A percentile compares a stretch with the other conserved stretches of the same genome.
These are phyloP conservation scores for Streblospio benedicti DNA, from an alignment of 1,140 invertebrate species.

Conservation along the genomic window DNA sequence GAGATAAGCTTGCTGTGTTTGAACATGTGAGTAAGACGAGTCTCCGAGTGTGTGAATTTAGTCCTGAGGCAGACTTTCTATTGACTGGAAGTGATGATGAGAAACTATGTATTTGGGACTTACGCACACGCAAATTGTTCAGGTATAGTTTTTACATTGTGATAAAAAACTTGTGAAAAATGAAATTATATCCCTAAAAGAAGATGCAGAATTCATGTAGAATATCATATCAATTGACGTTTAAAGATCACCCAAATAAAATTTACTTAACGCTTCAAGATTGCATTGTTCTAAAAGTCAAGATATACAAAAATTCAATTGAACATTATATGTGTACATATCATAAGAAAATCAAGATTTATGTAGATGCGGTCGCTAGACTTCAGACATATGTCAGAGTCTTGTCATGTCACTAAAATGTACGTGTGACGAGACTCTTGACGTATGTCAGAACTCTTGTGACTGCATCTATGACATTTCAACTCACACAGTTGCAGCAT, in stretches of 20 bases:
- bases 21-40: slow-evolving; percentile 57
- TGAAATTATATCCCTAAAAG: neutral
- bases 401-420: too few species aligned
- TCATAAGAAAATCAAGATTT: too few species aligned
- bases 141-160: slow-evolving; percentile 51
- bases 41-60: slow-evolving; percentile 61
- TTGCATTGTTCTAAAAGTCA: neutral
- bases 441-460: too few species aligned
- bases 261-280: neutral
- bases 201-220: neutral
- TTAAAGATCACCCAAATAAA: neutral
- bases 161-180: neutral
- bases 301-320: neutral
- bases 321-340: too few species aligned
- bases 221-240: neutral
- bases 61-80: slow-evolving; percentile 57
- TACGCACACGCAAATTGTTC: slow-evolving; percentile 55
- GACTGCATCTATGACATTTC: too few species aligned
- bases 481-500: too few species aligned
- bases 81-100: slow-evolving; percentile 67
- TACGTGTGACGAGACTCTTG: too few species aligned
- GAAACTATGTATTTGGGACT: slow-evolving; percentile 63
- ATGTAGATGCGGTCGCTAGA: too few species aligned
- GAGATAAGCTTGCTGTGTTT: slow-evolving; percentile 54
- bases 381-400: too few species aligned